These are phyloP conservation scores for Gonocerus acuteangulatus DNA, from an alignment of 2,888 invertebrate species.

Conservation along the genomic window DNA sequence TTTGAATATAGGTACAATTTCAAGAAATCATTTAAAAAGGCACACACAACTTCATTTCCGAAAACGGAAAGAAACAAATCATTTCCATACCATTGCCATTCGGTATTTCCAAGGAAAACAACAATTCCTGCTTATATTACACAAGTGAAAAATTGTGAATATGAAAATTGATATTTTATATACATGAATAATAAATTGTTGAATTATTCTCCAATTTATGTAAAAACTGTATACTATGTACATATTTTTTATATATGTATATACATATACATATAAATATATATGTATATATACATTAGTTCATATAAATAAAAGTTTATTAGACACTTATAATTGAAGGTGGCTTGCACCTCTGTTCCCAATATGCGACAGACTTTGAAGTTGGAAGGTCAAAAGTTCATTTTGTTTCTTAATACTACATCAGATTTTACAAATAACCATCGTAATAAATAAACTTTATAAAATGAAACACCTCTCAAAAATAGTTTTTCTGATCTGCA, in stretches of 20 bases:
- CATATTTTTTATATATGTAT: conserved; percentile 28
- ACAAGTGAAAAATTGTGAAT: conserved; percentile 20
- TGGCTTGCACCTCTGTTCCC: conserved; percentile 34
- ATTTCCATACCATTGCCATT: conserved; percentile 7
- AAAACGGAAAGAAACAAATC: conserved; percentile 14
- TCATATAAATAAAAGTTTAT: no score
- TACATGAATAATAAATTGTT: conserved; percentile 28
- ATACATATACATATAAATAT: no score
- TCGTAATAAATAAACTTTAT: conserved; percentile 3
- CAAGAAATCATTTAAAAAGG: conserved; percentile 23
- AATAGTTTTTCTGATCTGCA: conserved; percentile 8
- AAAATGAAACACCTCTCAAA: conserved; percentile 9
- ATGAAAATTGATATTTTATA: conserved; percentile 27
- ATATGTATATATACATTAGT: no score
- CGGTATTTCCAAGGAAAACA: conserved; percentile 10
- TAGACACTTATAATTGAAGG: conserved; percentile 34
- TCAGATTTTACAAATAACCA: conserved; percentile 14
- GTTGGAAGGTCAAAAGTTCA: conserved; percentile 27
- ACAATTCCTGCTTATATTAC: conserved; percentile 19
- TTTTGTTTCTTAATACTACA: conserved; percentile 8
- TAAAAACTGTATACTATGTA: conserved; percentile 38
- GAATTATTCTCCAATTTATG: conserved; percentile 32
- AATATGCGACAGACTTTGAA: conserved; percentile 28
- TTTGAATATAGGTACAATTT: conserved; percentile 7
- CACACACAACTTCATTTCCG: conserved; percentile 24